Evolutionary conservation across 2,888 invertebrate species (phyloP), one percentile per base, ranked within the genome.

Genomic region (Drosophila birchii): DNA sequence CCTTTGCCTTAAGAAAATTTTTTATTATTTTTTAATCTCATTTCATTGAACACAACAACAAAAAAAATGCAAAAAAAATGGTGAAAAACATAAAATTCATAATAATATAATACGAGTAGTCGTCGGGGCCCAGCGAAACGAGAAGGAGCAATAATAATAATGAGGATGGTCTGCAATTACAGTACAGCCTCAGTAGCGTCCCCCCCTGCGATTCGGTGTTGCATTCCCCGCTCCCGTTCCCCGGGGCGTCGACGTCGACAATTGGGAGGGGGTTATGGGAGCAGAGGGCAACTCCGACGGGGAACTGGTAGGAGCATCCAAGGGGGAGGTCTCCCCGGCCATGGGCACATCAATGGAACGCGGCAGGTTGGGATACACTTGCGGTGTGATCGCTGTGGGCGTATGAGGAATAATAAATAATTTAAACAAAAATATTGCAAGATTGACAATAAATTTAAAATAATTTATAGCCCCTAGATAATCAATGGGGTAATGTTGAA

Each of bases 341-440:
- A 49, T 49, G 43, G 91, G 89, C 66, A 91, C 85, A 29, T 89
- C 90, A 60, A 91, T 91, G 51, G 83, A 81, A 16, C 91, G 91
- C 36, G 91, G 91, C 66, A 91, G 71, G 71, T 91, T 87, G 29
- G 91, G 91, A 69, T 89, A 87, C n/a, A 76, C 74, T 67, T 90
- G 80, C 7, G 89, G 87, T 41, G 91, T 91, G 39, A 91, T 91
- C 43, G 91, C 91, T 91, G 71, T 11, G 78, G 66, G 44, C 41
- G 26, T n/a, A n/a, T n/a, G n/a, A n/a, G 8, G 26, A 29, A 32
- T 18, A 9, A 4, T 12, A 63, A 9, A 32, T 38, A 38, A 51
- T 32, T 14, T 16, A 14, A 41, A n/a, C n/a, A n/a, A 9, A 29
- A 14, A 32, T 34, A 34, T 9, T 34, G 20, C 3, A 7, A 23